Percentiles rank a stretch among this genome's conserved stretches.
Conservation (phyloP, 2,888 invertebrate genomes). For the Chymomyza amoena region DNA sequence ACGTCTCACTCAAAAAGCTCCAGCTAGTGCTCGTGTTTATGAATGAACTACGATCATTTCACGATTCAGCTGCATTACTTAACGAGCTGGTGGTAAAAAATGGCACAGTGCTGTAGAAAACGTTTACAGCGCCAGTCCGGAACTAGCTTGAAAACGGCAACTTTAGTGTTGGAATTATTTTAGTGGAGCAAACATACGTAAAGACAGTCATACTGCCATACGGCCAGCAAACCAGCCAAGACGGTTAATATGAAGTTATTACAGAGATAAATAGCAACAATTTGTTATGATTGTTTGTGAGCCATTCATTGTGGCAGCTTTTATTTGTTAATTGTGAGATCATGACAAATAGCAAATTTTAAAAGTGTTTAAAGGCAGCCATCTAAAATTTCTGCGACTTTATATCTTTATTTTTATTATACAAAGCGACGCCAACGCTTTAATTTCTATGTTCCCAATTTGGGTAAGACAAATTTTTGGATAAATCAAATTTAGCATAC, state of each 20-base stretch:
- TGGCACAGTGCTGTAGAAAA: slow-evolving; percentile 52
- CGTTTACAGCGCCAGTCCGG: slow-evolving; percentile 31
- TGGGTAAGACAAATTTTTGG: no score
- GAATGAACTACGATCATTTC: slow-evolving; percentile 52
- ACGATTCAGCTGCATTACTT: slow-evolving; percentile 24
- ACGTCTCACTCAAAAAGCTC: slow-evolving; percentile 27
- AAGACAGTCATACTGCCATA: no score
- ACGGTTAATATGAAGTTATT: slow-evolving; percentile 28
- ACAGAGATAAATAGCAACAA: slow-evolving; percentile 3
- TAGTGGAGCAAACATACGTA: slow-evolving; percentile 45
- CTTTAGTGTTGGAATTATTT: slow-evolving; percentile 39
- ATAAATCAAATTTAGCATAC: no score
- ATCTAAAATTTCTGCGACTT: no score
- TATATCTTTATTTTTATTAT: no score
- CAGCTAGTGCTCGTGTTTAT: slow-evolving; percentile 47
- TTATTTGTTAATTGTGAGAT: slow-evolving; percentile 17
- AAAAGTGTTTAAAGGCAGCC: background rate
- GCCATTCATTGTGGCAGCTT: background rate
- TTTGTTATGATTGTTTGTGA: background rate
- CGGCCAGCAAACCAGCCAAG: slow-evolving; percentile 2
- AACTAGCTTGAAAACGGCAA: background rate
- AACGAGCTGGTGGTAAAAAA: slow-evolving; percentile 30
- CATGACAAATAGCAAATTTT: background rate
- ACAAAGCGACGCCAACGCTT: background rate
- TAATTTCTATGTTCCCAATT: background rate